Base-by-base conservation (phyloP, 2,113 vertebrate genomes). In the Perccottus glenii region DNA sequence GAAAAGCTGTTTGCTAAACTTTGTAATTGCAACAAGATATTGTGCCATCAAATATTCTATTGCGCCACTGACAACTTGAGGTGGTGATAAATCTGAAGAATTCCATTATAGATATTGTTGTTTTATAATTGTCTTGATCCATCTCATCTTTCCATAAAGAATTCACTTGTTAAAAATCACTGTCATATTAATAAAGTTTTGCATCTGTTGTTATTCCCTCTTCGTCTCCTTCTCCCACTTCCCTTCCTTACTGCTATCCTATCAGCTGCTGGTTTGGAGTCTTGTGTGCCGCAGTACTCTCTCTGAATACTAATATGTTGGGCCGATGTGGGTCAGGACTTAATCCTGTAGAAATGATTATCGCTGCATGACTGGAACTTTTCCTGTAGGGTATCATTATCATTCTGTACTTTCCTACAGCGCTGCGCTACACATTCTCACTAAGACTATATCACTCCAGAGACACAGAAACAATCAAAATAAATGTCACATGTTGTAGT, bases 281-380 rank as follows among this genome's bases (percentile, higher is more conserved):
- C 72, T 72, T 73, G 76, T 64, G 86, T 73, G 79, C 84, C 15
- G 82, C 84, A 77, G 78, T 62, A 63, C 82, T 74, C 81, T 80
- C 84, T 82, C 81, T 58, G 88, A 87, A 91, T 89, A 85, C 85
- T 90, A 87, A 91, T 90, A 78, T 80, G 83, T 78, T 42, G 16
- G 63, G 80, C 85, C 88, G 83, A 89, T 91, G 88, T 90, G 85
- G 89, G 89, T 90, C 87, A 89, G 81, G 85, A 86, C 84, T 87
- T 90, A 90, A 91, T 91, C 88, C 87, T 89, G 85, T 89, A 85
- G 81, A 91, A 89, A 85, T 91, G 87, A 90, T 90, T 89, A 90
- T 89, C 83, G 67, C 85, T 82, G 84, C 81, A 70, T 66, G 62
- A 67, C 81, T 88, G 88, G 68, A 90, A 89, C 87, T 87, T 88